A percentile compares a stretch with the other conserved stretches of the same genome.
phyloP scores from a whole-genome alignment of 2,888 invertebrate genomes.

The Vanessa cardui region DNA sequence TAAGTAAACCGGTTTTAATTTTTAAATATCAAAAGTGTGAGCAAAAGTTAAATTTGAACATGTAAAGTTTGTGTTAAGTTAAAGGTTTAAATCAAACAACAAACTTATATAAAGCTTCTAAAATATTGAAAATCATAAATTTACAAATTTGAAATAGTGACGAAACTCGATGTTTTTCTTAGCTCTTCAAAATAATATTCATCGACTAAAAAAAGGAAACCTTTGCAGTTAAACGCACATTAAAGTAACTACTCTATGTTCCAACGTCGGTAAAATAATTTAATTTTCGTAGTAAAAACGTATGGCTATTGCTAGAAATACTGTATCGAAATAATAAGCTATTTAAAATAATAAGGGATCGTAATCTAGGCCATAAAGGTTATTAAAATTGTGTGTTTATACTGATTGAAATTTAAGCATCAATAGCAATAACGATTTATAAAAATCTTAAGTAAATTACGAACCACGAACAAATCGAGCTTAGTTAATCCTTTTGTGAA shows the following conservation, averaged over 20 bases:
- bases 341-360: constrained; percentile 12
- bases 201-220: background rate
- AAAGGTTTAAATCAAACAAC: too few species aligned
- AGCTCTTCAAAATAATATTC: too few species aligned
- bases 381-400: constrained; percentile 1
- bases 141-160: too few species aligned
- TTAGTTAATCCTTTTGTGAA: background rate
- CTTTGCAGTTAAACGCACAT: background rate
- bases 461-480: background rate
- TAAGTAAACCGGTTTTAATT: too few species aligned
- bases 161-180: too few species aligned
- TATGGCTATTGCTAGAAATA: background rate
- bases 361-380: constrained; percentile 10
- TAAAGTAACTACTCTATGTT: constrained; percentile 2
- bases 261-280: constrained; percentile 3
- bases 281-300: constrained; percentile 7
- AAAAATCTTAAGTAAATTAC: background rate
- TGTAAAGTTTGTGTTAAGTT: too few species aligned
- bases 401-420: constrained; percentile 7
- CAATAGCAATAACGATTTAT: constrained; percentile 1
- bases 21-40: too few species aligned
- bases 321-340: constrained; percentile 6
- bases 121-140: too few species aligned
- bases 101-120: too few species aligned
- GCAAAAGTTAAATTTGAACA: too few species aligned